These are phyloP conservation scores for Papilio xuthus DNA, from an alignment of 1,140 invertebrate species.

Conservation along the genomic window DNA sequence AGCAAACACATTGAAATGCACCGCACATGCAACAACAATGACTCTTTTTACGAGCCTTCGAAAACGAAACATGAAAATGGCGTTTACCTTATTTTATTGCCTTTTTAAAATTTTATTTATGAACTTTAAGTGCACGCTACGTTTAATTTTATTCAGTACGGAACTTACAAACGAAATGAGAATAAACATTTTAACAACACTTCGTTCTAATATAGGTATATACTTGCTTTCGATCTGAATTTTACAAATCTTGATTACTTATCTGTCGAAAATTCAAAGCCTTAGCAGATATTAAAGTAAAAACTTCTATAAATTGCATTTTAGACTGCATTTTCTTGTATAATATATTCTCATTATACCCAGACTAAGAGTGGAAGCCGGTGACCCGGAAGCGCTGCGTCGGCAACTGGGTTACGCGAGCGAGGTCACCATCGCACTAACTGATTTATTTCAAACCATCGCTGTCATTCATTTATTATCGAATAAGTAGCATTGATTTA, in stretches of 20 bases:
- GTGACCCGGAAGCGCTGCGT: not conserved
- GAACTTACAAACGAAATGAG: not conserved
- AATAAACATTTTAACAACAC: not conserved
- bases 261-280: too few species aligned
- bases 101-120: conserved; percentile 12
- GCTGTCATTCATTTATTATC: not conserved
- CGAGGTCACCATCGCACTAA: not conserved
- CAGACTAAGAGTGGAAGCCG: not conserved
- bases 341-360: not conserved
- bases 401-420: conserved; percentile 1
- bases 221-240: too few species aligned
- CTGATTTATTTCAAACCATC: not conserved
- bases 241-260: too few species aligned
- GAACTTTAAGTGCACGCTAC: not conserved
- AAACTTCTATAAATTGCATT: too few species aligned
- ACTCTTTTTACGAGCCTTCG: conserved; percentile 3
- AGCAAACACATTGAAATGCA: not conserved
- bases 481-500: not conserved
- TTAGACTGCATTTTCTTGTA: not conserved
- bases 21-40: not conserved
- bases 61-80: conserved; percentile 7
- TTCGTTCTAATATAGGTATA: too few species aligned
- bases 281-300: too few species aligned
- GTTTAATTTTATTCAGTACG: not conserved
- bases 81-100: not conserved